These are phyloP conservation scores for Halyomorpha halys DNA, from an alignment of 1,140 invertebrate species.

Conservation along the genomic window DNA sequence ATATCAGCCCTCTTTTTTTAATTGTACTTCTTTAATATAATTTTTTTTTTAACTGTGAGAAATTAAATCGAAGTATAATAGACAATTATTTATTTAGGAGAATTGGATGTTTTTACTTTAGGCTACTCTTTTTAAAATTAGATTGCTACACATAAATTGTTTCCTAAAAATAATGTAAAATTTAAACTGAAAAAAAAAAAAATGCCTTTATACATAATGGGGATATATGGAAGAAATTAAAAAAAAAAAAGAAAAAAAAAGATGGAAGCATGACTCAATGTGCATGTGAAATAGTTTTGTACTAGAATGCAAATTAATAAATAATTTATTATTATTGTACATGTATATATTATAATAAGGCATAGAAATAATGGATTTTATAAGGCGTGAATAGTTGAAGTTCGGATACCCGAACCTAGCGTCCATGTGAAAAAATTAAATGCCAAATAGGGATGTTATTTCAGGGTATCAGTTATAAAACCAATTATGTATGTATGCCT, in stretches of 20 bases:
- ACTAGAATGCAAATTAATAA: conserved; percentile 8
- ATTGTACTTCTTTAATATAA: too few relatives aligned
- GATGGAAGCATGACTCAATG: not conserved
- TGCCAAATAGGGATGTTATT: not conserved
- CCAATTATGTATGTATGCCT: conserved; percentile 2
- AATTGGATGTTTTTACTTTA: not conserved
- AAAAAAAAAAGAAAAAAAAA: not conserved
- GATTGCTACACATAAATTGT: not conserved
- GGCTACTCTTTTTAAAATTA: not conserved
- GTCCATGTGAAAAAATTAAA: not conserved
- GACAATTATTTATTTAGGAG: not conserved
- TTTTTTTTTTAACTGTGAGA: too few relatives aligned
- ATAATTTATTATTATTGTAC: not conserved
- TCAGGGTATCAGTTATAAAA: conserved; percentile 8
- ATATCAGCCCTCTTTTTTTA: too few relatives aligned
- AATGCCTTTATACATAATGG: not conserved
- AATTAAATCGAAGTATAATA: not conserved
- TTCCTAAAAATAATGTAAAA: not conserved
- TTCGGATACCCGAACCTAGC: conserved; percentile 8
- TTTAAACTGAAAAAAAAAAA: not conserved
- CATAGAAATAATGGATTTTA: not conserved
- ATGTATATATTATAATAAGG: conserved; percentile 2
- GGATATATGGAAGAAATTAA: not conserved
- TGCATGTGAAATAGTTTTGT: conserved; percentile 7
- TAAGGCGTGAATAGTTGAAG: conserved; percentile 15